These are phyloP conservation scores for Anabacerthia variegaticeps DNA, from an alignment of 2,797 vertebrate genomes.

Conservation along the genomic window DNA sequence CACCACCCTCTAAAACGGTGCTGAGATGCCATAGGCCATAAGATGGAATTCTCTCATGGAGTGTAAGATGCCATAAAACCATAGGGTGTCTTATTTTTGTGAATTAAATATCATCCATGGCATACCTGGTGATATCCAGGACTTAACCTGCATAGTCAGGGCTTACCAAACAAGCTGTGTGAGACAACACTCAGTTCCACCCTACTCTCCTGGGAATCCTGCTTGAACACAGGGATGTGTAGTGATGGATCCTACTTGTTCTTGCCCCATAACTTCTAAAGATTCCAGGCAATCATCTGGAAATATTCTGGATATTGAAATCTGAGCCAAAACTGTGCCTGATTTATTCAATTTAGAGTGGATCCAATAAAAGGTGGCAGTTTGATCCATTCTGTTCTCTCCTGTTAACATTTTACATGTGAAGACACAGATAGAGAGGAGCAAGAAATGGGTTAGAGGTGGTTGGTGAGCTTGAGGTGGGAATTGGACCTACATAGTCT, in stretches of 20 bases:
- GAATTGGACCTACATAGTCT: not conserved
- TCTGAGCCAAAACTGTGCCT: not conserved
- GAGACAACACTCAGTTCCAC: not conserved
- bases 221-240: not conserved
- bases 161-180: not conserved
- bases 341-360: not conserved
- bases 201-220: not conserved
- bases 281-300: not conserved
- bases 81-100: not conserved
- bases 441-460: not conserved
- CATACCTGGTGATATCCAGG: not conserved
- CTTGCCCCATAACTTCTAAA: not conserved
- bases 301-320: not conserved
- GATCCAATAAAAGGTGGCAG: not conserved
- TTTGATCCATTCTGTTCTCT: not conserved
- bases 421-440: not conserved
- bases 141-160: not conserved
- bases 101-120: not conserved
- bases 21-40: not conserved
- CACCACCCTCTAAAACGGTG: not conserved
- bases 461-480: not conserved
- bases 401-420: not conserved
- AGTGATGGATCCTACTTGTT: not conserved
- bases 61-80: fast-evolving
- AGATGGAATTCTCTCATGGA: not conserved